Conservation (phyloP, 2,888 invertebrate genomes). For the Lamellibrachia satsuma region DNA sequence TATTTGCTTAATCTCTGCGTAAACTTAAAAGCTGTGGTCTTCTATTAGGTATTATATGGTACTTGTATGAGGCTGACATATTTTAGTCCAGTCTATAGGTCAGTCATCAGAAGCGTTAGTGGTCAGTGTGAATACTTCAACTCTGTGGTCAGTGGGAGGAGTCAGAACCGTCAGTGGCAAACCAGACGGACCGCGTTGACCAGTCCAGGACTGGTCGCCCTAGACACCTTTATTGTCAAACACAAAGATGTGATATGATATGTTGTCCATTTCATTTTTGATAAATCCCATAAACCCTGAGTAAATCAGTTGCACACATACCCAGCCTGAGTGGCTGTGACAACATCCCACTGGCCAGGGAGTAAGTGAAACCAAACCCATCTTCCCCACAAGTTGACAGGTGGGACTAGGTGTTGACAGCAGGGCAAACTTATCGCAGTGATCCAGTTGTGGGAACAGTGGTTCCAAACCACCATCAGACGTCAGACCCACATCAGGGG, state of each 20-base stretch:
- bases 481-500: background rate
- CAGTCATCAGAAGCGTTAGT: background rate
- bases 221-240: background rate
- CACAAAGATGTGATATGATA: background rate
- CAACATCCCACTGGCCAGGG: background rate
- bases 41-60: background rate
- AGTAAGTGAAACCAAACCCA: background rate
- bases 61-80: background rate
- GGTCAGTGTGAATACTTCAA: background rate
- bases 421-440: background rate
- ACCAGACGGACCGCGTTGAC: background rate
- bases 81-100: background rate
- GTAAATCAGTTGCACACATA: background rate
- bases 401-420: background rate
- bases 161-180: too few species aligned
- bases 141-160: background rate
- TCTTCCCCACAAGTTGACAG: background rate
- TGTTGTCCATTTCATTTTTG: background rate
- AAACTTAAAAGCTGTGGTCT: background rate
- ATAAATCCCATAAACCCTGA: background rate
- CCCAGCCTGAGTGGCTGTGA: background rate
- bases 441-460: background rate
- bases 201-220: background rate
- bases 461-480: background rate
- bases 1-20: background rate